Percentiles rank a stretch among this genome's conserved stretches.
Conservation (phyloP, 2,888 invertebrate genomes). For the Sphaerophoria taeniata region DNA sequence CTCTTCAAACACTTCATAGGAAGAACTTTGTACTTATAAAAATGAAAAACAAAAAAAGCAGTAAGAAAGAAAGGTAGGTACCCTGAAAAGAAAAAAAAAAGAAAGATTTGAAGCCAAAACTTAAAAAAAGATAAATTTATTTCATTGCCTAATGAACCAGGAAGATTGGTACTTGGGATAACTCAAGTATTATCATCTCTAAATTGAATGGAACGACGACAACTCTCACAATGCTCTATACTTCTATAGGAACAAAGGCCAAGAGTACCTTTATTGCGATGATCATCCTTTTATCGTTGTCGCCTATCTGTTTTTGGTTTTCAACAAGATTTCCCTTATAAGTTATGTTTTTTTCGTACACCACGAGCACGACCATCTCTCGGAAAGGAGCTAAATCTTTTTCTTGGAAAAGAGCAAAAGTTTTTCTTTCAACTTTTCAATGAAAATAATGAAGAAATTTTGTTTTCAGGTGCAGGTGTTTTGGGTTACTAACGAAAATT, state of each 20-base stretch:
- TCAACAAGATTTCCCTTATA: slow-evolving; percentile 29
- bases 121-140: slow-evolving; percentile 64
- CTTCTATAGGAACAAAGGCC: slow-evolving; percentile 39
- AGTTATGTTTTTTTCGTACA: background rate
- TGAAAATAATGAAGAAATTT: slow-evolving; percentile 50
- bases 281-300: slow-evolving; percentile 66
- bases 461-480: slow-evolving; percentile 62
- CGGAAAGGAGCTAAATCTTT: slow-evolving; percentile 24
- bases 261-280: slow-evolving; percentile 46
- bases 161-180: slow-evolving; percentile 68
- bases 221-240: too few relatives aligned
- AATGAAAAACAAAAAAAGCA: slow-evolving; percentile 9
- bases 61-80: background rate
- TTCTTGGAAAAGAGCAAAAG: slow-evolving; percentile 27
- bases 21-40: slow-evolving; percentile 52
- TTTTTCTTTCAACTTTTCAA: slow-evolving; percentile 60
- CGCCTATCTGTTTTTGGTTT: slow-evolving; percentile 60
- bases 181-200: slow-evolving; percentile 69
- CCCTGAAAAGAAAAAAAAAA: background rate
- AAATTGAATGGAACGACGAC: slow-evolving; percentile 67
- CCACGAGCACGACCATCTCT: too few relatives aligned
- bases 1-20: slow-evolving; percentile 19
- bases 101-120: slow-evolving; percentile 1
- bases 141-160: slow-evolving; percentile 71
- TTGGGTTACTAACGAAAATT: slow-evolving; percentile 34